Base-by-base conservation (phyloP, 2,888 invertebrate species). In the Lasioglossum morio region DNA sequence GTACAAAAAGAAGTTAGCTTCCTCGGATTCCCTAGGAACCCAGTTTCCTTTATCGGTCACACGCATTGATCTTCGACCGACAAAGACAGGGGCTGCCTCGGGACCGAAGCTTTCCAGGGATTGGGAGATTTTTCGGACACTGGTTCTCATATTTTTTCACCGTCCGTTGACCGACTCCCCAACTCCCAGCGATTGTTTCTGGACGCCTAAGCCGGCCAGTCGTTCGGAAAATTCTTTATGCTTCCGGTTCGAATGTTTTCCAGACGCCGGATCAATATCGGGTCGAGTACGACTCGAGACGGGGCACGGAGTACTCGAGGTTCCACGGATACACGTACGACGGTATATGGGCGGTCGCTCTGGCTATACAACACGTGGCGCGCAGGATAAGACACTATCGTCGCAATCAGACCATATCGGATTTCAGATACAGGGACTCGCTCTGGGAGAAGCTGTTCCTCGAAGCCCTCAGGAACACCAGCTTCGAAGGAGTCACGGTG, bases 241-340 rank as follows among this genome's bases (percentile, higher is more conserved):
- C 60, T 72, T 30, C 14, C 66, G 5, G 70, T 74, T 74, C 30
- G 30, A 48, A 77, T 72, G 10, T 84, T 77, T 82, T 85, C 48
- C 96, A 99, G 99, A 98, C 98, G 0, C 98, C 99, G 0, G 97
- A 97, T 90, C 98, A 99, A 94, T 99, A 99, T 94, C 96, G 97
- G 93, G 96, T 96, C 63, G 97, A 98, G 94, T 99, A 99, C 95
- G 97, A 99, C 93, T 96, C 97, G 48, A 96, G 98, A 87, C 96
- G 98, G 88, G 98, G 98, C 1, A 94, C 95, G 1, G 98, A 98
- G 93, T 99, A 98, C 95, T 99, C 99, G 57, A 97, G 99, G 89
- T 99, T 99, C 94, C 99, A 99, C 95, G 99, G 99, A 3, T 99
- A 99, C 95, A 99, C 99, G 16, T 99, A 99, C 95, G 99, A 99